Evolutionary conservation across 2,797 vertebrate species (phyloP).

Genomic region (Synaphobranchus kaupii): DNA sequence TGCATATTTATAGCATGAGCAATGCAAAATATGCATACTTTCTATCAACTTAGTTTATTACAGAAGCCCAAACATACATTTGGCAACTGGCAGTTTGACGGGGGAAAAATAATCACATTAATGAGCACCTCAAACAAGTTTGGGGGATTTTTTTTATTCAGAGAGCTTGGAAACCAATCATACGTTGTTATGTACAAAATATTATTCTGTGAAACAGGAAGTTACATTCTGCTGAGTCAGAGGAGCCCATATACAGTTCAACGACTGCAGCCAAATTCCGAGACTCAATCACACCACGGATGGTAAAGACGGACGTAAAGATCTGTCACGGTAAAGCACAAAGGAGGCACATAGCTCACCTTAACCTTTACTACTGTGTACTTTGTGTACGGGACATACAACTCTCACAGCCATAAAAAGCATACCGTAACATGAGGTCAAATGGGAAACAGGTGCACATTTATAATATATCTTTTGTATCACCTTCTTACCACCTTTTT

Average conservation of each 20-base stretch:
- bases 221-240: neutral
- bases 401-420: neutral
- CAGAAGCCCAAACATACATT: neutral
- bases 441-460: neutral
- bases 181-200: slow-evolving; percentile 15
- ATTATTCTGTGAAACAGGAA: neutral
- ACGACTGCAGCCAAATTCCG: neutral
- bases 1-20: neutral
- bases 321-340: slow-evolving; percentile 16
- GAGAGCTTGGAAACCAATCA: slow-evolving; percentile 16
- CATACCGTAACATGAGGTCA: neutral
- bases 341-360: neutral
- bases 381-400: neutral
- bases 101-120: neutral
- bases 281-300: neutral
- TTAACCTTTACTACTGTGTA: neutral
- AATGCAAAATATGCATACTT: neutral
- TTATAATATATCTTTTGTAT: neutral
- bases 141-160: slow-evolving; percentile 9
- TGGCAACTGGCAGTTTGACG: neutral
- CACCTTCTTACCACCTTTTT: too few species aligned
- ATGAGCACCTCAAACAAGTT: neutral
- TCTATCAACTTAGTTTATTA: neutral
- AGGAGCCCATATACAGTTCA: neutral
- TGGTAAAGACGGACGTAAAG: neutral